A percentile compares a stretch with the other conserved stretches of the same genome.
Conservation (phyloP, 2,113 vertebrate species). For the Opisthocomus hoazin region DNA sequence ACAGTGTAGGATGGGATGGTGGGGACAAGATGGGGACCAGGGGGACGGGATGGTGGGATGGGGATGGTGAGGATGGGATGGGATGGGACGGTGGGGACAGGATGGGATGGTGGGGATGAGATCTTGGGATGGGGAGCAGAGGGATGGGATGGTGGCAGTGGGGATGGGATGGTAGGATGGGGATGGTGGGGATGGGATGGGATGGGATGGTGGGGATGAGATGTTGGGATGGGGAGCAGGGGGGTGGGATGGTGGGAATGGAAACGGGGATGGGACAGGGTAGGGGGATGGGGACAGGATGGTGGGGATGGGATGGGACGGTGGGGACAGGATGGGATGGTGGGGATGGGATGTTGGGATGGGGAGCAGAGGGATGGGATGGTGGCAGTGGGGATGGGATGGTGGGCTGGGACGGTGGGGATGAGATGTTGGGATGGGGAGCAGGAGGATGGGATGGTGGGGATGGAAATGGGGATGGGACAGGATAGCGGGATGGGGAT, state of each 20-base stretch:
- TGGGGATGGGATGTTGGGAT: not conserved
- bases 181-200: too few relatives aligned
- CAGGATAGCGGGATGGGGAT: too few relatives aligned
- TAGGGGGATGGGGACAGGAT: too few relatives aligned
- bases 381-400: not conserved
- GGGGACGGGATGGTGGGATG: not conserved
- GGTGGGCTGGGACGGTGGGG: not conserved
- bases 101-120: too few relatives aligned
- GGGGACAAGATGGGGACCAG: not conserved
- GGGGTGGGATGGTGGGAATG: not conserved
- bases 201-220: not conserved
- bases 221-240: not conserved
- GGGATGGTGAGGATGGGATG: too few relatives aligned
- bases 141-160: not conserved
- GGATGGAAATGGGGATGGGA: too few relatives aligned
- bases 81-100: too few relatives aligned
- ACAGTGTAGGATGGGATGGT: not conserved
- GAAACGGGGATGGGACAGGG: too few relatives aligned
- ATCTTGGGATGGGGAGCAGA: not conserved
- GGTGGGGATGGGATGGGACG: not conserved
- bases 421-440: too few relatives aligned
- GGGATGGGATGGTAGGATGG: not conserved
- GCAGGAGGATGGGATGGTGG: not conserved
- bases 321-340: not conserved
- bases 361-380: not conserved